Conservation (phyloP, 2,113 vertebrate species). For the Sclerurus mexicanus region DNA sequence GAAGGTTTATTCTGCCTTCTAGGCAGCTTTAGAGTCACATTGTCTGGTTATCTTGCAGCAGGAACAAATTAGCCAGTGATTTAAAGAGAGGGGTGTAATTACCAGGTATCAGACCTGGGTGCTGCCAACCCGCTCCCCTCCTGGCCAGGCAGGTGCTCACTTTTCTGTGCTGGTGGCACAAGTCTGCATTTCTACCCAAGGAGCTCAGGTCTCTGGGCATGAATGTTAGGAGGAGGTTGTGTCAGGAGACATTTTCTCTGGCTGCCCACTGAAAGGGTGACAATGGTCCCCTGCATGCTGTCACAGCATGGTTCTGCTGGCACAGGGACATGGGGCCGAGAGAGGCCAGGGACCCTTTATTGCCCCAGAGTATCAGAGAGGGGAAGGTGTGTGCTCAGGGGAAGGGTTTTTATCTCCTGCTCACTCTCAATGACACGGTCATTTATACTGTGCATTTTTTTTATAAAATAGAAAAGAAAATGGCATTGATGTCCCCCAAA, state of each 20-base stretch:
- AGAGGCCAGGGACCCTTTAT: background rate
- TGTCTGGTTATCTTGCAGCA: background rate
- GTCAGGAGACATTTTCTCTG: background rate
- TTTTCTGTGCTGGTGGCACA: background rate
- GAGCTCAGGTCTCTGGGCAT: background rate
- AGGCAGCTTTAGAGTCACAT: background rate
- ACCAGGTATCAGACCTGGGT: background rate
- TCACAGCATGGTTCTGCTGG: background rate
- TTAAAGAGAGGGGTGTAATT: background rate
- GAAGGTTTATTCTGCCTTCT: background rate
- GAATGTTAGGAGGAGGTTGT: background rate
- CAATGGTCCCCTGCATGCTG: accelerated
- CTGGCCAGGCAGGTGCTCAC: background rate
- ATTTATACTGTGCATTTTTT: background rate
- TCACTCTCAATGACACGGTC: accelerated
- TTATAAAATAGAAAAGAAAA: background rate
- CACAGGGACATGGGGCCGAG: background rate
- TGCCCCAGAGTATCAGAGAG: background rate
- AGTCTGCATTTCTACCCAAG: background rate
- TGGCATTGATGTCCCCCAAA: background rate
- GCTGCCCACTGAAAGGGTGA: background rate
- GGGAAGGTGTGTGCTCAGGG: background rate
- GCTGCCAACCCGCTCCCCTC: background rate
- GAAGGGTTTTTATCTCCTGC: background rate
- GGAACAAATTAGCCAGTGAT: background rate